These are phyloP conservation scores for Sarcophaga carnaria DNA, from an alignment of 2,888 invertebrate genomes.

Conservation along the genomic window DNA sequence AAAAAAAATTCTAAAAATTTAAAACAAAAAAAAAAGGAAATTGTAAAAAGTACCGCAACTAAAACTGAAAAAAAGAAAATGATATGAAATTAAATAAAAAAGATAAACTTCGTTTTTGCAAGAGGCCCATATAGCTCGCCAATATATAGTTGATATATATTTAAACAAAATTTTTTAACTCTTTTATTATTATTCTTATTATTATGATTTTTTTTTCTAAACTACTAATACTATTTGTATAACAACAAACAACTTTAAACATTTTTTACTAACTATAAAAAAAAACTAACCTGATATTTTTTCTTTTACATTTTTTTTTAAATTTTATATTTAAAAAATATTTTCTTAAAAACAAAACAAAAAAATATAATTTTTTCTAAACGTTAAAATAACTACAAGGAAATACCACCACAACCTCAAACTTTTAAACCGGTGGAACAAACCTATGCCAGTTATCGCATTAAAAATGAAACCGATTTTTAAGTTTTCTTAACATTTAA, in stretches of 20 bases:
- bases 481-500: constrained; percentile 59
- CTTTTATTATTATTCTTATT: constrained; percentile 20
- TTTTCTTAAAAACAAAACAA: constrained; percentile 57
- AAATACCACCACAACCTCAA: constrained; percentile 72
- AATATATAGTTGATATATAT: constrained; percentile 77
- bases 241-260: constrained; percentile 64
- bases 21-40: constrained; percentile 66
- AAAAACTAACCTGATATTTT: constrained; percentile 73
- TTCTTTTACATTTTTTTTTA: constrained; percentile 71
- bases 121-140: constrained; percentile 83
- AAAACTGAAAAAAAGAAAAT: constrained; percentile 66
- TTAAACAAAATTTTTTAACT: constrained; percentile 58
- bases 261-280: constrained; percentile 72
- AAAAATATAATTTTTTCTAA: constrained; percentile 17
- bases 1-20: constrained; percentile 56
- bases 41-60: constrained; percentile 72
- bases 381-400: constrained; percentile 58
- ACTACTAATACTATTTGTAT: constrained; percentile 57
- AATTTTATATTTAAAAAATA: constrained; percentile 55
- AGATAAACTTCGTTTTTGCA: constrained; percentile 82
- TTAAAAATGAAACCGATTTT: constrained; percentile 79
- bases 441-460: constrained; percentile 79
- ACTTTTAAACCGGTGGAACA: constrained; percentile 79
- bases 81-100: constrained; percentile 72
- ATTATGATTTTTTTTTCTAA: constrained; percentile 35